Evolutionary conservation across 64 coral and sea anemone species (phyloP).

Genomic region (Porites australiensis): DNA sequence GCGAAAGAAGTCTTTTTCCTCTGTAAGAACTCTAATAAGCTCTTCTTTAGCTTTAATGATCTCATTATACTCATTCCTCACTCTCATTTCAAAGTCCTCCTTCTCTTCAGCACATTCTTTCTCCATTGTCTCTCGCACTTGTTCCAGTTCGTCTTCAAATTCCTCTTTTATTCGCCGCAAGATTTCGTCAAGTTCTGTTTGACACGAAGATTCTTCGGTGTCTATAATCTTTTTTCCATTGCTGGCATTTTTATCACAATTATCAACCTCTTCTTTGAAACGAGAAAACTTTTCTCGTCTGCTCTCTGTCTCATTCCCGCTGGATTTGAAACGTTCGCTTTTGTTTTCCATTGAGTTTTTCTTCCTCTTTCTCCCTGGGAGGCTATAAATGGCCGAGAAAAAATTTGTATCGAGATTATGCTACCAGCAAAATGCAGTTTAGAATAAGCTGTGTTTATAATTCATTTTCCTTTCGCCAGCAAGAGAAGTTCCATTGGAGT

Average conservation of each 20-base stretch:
- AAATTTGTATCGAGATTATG: no score
- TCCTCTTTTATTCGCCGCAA: not conserved
- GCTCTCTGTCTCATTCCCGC: not conserved
- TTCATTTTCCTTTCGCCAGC: not conserved
- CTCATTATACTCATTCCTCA: conserved; percentile 42
- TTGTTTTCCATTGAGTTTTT: conserved; percentile 10
- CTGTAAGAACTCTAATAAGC: conserved; percentile 57
- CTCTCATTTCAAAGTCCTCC: conserved; percentile 9
- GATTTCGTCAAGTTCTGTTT: conserved; percentile 52
- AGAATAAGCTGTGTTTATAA: not conserved
- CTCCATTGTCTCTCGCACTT: conserved; percentile 24
- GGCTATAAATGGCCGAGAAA: not conserved
- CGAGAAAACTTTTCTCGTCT: not conserved
- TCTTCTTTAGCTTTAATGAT: conserved; percentile 55
- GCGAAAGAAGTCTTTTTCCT: conserved; percentile 60
- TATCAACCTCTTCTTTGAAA: no score
- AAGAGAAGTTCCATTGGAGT: not conserved
- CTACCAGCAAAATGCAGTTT: not conserved
- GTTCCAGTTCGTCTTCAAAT: conserved; percentile 37
- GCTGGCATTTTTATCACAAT: no score
- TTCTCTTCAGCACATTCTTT: conserved; percentile 46
- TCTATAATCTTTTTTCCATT: not conserved
- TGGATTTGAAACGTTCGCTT: not conserved
- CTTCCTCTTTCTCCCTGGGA: not conserved
- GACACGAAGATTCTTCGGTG: conserved; percentile 7